These are phyloP conservation scores for Arnoldichthys spilopterus DNA, from an alignment of 2,797 vertebrate species.

Conservation along the genomic window DNA sequence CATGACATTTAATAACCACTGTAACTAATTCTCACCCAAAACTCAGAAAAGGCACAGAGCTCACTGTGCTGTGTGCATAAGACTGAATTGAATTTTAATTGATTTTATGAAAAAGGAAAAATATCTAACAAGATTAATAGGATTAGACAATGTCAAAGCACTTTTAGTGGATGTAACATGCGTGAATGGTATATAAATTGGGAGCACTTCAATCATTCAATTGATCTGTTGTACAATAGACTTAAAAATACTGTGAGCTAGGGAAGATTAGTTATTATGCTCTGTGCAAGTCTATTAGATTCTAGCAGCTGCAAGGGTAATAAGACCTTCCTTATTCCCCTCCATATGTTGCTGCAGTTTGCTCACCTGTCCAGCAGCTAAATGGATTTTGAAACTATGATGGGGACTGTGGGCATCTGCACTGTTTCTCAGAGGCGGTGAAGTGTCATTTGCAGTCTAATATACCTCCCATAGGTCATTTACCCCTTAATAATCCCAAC, in stretches of 20 bases:
- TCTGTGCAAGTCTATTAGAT: slow-evolving; percentile 8
- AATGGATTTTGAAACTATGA: slow-evolving; percentile 47
- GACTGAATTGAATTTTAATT: neutral
- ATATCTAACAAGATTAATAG: neutral
- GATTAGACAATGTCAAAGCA: neutral
- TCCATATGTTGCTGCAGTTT: slow-evolving; percentile 22
- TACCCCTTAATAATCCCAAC: slow-evolving; percentile 48
- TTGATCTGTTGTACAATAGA: slow-evolving; percentile 16
- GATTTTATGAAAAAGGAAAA: slow-evolving; percentile 10
- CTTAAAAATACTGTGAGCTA: slow-evolving; percentile 13
- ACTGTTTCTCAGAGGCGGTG: slow-evolving; percentile 47
- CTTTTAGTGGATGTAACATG: neutral
- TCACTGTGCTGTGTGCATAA: slow-evolving; percentile 13
- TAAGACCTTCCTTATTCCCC: slow-evolving; percentile 32
- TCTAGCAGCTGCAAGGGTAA: slow-evolving; percentile 45
- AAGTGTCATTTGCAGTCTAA: slow-evolving; percentile 55
- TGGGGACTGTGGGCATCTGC: slow-evolving; percentile 45
- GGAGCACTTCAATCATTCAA: neutral
- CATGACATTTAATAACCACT: neutral
- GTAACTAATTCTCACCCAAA: neutral
- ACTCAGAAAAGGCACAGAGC: neutral
- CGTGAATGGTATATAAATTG: neutral
- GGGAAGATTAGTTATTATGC: slow-evolving; percentile 6
- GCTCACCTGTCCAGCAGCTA: slow-evolving; percentile 42
- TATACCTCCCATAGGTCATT: slow-evolving; percentile 58